These are phyloP conservation scores for Anarhynchus alexandrinus DNA, from an alignment of 2,113 vertebrate species.

Conservation along the genomic window DNA sequence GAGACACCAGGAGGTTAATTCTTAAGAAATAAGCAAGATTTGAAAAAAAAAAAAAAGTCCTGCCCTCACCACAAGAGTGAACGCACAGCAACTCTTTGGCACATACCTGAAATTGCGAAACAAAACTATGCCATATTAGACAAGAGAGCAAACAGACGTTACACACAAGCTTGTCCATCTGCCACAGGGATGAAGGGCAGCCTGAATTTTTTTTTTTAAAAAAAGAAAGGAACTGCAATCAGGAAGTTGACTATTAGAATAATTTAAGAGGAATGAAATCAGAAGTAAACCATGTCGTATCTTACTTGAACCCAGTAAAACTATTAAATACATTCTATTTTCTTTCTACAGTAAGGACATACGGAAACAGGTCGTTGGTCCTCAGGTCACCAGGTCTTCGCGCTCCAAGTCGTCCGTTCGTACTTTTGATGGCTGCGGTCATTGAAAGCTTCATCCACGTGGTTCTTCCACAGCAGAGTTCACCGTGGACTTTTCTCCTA, in stretches of 20 bases:
- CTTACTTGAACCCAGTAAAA: not conserved
- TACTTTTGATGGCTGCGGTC: not conserved
- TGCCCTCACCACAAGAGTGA: conserved; percentile 28
- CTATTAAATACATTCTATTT: not conserved
- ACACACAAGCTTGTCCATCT: not conserved
- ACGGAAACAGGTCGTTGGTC: not conserved
- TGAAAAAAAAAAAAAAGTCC: not conserved
- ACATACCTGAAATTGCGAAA: conserved; percentile 20
- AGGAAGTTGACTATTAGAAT: not conserved
- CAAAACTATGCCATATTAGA: not conserved
- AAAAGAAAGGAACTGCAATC: not conserved
- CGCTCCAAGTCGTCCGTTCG: not conserved
- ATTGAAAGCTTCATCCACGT: not conserved
- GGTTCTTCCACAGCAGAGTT: not conserved
- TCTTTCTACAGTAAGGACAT: not conserved
- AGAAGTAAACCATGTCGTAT: not conserved
- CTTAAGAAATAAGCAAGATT: conserved; percentile 1
- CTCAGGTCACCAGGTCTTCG: not conserved
- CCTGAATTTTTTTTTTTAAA: not conserved
- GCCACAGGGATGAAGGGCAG: not conserved
- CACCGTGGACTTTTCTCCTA: not conserved
- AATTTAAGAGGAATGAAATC: conserved; percentile 43
- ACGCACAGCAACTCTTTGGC: not conserved
- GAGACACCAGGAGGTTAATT: not conserved
- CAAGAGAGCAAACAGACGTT: not conserved